Conservation (phyloP, 2,797 vertebrate species). For the Enteromius paludinosus region DNA sequence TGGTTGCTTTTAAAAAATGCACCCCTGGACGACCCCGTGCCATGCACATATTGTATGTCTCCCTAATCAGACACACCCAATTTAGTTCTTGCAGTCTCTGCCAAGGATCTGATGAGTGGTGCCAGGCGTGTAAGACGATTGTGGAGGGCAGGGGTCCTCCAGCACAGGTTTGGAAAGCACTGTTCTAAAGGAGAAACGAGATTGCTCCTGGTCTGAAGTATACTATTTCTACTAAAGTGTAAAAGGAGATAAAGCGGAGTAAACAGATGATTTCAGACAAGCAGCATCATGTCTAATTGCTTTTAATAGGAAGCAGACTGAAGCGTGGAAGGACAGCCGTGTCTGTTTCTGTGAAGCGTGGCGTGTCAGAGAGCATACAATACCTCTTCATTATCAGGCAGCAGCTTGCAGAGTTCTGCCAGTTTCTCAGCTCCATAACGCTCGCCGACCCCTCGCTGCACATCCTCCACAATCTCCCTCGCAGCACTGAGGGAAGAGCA, state of each 20-base stretch:
- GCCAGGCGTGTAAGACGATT: no score
- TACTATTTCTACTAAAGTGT: slow-evolving; percentile 1
- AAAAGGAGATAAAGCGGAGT: background rate
- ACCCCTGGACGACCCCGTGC: no score
- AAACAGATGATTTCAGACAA: background rate
- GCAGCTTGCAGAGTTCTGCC: slow-evolving; percentile 80
- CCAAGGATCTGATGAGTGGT: no score
- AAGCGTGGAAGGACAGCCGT: slow-evolving; percentile 27
- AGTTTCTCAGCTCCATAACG: slow-evolving; percentile 83
- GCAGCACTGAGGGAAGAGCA: slow-evolving; percentile 70
- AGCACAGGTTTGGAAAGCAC: no score
- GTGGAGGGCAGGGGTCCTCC: no score
- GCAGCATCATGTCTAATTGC: background rate
- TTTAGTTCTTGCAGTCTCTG: no score
- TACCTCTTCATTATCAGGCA: slow-evolving; percentile 85
- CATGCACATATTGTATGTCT: no score
- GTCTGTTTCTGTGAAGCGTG: slow-evolving; percentile 44
- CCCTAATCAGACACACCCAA: no score
- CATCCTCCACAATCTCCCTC: slow-evolving; percentile 81
- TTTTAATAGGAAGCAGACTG: slow-evolving; percentile 1
- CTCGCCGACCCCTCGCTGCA: slow-evolving; percentile 75
- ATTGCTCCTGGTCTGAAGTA: slow-evolving; percentile 1
- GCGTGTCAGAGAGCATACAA: slow-evolving; percentile 56
- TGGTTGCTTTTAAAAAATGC: no score
- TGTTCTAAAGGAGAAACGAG: background rate